A percentile compares a stretch with the other conserved stretches of the same genome.
phyloP scores from a whole-genome alignment of 2,113 vertebrate species.

The Cebus imitator region DNA sequence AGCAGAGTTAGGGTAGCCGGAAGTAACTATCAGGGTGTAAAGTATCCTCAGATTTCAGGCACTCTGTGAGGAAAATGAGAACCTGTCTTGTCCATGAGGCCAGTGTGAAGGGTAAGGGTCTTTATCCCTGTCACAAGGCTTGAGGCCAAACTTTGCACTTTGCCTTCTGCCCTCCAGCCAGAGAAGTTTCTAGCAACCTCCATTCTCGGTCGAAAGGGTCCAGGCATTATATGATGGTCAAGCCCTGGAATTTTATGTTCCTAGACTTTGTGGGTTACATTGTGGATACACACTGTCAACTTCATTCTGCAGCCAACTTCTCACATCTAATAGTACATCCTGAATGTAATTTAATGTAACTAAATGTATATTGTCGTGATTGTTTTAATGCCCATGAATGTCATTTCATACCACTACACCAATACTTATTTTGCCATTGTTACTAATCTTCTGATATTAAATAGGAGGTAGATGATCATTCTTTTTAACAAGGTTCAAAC shows the following conservation, averaged over 20 bases:
- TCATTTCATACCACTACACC: not conserved
- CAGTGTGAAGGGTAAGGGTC: not conserved
- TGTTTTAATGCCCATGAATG: not conserved
- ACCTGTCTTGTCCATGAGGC: not conserved
- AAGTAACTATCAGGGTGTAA: not conserved
- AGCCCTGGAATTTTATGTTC: too few relatives aligned
- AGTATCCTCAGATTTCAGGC: not conserved
- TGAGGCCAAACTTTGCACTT: not conserved
- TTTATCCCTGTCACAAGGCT: too few relatives aligned
- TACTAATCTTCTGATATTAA: not conserved
- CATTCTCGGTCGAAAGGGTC: not conserved
- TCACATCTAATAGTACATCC: not conserved
- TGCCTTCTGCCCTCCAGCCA: not conserved
- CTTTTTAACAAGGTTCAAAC: not conserved
- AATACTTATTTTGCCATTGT: not conserved
- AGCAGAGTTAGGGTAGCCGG: not conserved
- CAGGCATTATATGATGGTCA: not conserved
- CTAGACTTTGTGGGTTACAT: not conserved
- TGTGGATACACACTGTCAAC: not conserved
- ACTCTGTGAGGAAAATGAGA: not conserved
- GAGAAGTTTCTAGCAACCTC: not conserved
- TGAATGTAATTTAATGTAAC: not conserved
- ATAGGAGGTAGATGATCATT: not conserved
- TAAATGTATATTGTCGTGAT: not conserved
- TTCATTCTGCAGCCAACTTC: not conserved